Conservation (phyloP, 2,888 invertebrate genomes). For the Papilio demoleus region DNA sequence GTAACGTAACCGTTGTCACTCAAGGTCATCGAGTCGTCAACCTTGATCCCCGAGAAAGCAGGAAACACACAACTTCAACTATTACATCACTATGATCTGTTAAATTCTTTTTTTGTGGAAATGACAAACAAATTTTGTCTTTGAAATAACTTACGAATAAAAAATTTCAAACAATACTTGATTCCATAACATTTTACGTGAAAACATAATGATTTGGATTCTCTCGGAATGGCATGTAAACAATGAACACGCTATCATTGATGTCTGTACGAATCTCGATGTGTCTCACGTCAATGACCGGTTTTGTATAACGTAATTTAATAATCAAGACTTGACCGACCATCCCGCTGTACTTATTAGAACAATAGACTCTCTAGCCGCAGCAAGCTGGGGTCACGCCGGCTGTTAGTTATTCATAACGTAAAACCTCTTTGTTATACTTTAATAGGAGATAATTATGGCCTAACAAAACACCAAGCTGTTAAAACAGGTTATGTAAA, state of each 20-base stretch:
- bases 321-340: not conserved
- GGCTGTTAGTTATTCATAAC: not conserved
- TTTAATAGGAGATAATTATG: not conserved
- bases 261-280: not conserved
- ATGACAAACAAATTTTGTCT: not conserved
- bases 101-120: not conserved
- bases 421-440: not conserved
- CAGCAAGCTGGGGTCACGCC: not conserved
- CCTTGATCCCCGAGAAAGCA: not conserved
- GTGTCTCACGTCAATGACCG: constrained; percentile 8
- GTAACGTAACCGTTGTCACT: not conserved
- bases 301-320: constrained; percentile 5
- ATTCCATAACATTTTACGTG: not conserved
- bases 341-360: not conserved
- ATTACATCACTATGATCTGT: not conserved
- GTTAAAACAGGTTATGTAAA: not conserved
- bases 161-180: not conserved
- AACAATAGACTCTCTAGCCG: not conserved
- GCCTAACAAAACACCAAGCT: not conserved
- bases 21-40: not conserved
- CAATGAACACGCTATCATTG: not conserved
- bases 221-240: not conserved
- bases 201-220: not conserved
- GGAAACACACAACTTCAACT: not conserved
- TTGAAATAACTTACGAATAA: not conserved